Evolutionary conservation across 2,888 invertebrate species (phyloP), one percentile per base, ranked within the genome.

Genomic region (Lasioglossum villosulum): DNA sequence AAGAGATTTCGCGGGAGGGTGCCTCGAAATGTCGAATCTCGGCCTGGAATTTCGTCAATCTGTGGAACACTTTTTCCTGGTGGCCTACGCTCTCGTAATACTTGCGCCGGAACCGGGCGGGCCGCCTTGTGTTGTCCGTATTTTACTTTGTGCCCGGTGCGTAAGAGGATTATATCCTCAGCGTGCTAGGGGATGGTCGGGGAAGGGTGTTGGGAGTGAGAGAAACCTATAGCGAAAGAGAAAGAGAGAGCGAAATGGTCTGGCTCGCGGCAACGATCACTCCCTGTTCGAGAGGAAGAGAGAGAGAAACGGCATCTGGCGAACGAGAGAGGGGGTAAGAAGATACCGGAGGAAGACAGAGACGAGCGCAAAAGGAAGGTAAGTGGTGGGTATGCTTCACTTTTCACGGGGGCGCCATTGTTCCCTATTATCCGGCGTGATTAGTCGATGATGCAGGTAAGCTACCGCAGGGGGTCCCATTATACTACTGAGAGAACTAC

Each of bases 401-500:
- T 94, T 95, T 94, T 94, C 94, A 94, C 94, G 92, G 93, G 93
- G 92, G 90, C 90, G 91, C 85, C 90, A 94, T 94, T 95, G 94
- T 95, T 93, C 92, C 85, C 93, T 93, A 94, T 94, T 94, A 94
- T 94, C 94, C 95, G 93, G 93, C 93, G 93, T 94, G 95, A 95
- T 95, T 95, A 95, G 95, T 93, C 94, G 94, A 95, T 95, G 95
- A 95, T 94, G 95, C 95, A 95, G 95, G 95, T 94, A 95, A 95
- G 94, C 95, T 94, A 89, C 95, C 93, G 93, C 94, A 93, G 95
- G 95, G 94, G 95, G 95, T 94, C 94, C 93, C 91, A 93, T 95
- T 95, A 94, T 92, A 89, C 90, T 80, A 83, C 86, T 79, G 86
- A 87, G 83, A 84, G 75, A 88, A 87, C 88, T 87, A 88, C 90